Conservation (phyloP, 2,797 vertebrate genomes). For the Philypnodon macrostomus region DNA sequence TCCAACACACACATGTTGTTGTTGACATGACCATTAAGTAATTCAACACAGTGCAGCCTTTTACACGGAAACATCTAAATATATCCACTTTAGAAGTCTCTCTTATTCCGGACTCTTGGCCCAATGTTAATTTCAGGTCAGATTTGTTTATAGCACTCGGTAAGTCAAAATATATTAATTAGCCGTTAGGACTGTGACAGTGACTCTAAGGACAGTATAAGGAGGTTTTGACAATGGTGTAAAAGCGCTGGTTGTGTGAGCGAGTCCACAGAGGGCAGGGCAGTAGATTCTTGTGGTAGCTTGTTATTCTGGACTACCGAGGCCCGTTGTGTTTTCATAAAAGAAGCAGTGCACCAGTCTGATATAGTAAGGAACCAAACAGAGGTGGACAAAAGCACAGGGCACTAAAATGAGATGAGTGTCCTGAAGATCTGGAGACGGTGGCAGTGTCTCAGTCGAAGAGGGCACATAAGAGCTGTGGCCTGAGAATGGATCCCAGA, state of each 20-base stretch:
- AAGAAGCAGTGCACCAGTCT: slow-evolving; percentile 61
- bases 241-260: slow-evolving; percentile 7
- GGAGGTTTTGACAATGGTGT: slow-evolving; percentile 35
- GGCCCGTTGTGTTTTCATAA: slow-evolving; percentile 75
- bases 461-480: slow-evolving; percentile 66
- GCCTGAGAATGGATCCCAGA: slow-evolving; percentile 66
- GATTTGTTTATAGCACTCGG: slow-evolving; percentile 1
- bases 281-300: slow-evolving; percentile 65
- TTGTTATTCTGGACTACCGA: slow-evolving; percentile 81
- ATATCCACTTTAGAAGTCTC: slow-evolving; percentile 12
- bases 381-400: slow-evolving; percentile 12
- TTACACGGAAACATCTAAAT: slow-evolving; percentile 24
- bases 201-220: slow-evolving; percentile 32
- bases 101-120: not conserved
- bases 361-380: slow-evolving; percentile 32
- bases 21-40: slow-evolving; percentile 56
- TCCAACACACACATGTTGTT: slow-evolving; percentile 32
- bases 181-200: slow-evolving; percentile 27
- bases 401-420: slow-evolving; percentile 10
- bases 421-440: slow-evolving; percentile 22
- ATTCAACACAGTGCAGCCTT: slow-evolving; percentile 34
- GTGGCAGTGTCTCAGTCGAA: slow-evolving; percentile 46
- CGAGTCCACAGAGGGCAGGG: slow-evolving; percentile 19
- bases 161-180: slow-evolving; percentile 27
- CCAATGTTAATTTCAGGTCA: slow-evolving; percentile 4